Evolutionary conservation across 2,113 vertebrate species (phyloP).

Genomic region (Dermatemys mawii): DNA sequence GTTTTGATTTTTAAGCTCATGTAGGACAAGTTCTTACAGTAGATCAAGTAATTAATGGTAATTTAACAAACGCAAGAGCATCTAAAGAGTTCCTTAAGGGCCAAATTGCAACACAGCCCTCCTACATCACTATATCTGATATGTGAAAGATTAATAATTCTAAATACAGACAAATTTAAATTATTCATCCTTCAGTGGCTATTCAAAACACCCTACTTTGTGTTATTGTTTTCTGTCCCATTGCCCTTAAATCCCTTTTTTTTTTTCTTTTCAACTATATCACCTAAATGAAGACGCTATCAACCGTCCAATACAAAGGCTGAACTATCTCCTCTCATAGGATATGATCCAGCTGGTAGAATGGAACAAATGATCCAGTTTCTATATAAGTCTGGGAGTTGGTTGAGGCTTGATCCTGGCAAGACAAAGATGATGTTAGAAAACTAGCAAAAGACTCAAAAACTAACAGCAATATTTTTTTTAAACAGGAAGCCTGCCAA

Average conservation of each 20-base stretch:
- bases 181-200: neutral
- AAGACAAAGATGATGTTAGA: neutral
- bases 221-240: neutral
- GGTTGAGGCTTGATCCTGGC: neutral
- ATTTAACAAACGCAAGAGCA: slow-evolving; percentile 17
- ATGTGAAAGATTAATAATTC: neutral
- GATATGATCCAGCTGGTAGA: neutral
- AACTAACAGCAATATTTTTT: neutral
- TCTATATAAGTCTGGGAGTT: neutral
- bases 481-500: neutral
- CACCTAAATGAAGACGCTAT: neutral
- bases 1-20: slow-evolving; percentile 54
- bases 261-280: neutral
- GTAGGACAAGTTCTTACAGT: slow-evolving; percentile 48
- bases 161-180: neutral
- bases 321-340: neutral
- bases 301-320: neutral
- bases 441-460: neutral
- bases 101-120: neutral
- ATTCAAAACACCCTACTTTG: neutral
- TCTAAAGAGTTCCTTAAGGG: neutral
- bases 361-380: neutral
- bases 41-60: slow-evolving; percentile 42
- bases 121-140: rapidly evolving
- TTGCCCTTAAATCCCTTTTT: neutral